phyloP scores from a whole-genome alignment of 2,888 invertebrate species.

The Lordiphosa fenestrarum region DNA sequence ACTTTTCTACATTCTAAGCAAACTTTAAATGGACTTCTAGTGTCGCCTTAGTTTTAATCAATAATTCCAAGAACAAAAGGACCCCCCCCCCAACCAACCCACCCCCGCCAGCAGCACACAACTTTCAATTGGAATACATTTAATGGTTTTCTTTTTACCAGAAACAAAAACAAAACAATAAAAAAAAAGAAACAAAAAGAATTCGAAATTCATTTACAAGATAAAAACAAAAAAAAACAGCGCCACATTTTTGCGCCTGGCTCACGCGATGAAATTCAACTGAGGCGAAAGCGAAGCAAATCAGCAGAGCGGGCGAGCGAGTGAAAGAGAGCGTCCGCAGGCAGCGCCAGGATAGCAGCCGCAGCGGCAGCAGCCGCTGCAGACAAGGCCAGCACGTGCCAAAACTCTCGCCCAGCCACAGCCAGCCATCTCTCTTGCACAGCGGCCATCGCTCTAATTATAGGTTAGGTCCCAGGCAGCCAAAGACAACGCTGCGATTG shows the following conservation, averaged over 20 bases:
- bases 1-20: too few relatives aligned
- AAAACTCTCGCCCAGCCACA: constrained; percentile 16
- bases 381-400: constrained; percentile 27
- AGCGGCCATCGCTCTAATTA: constrained; percentile 79
- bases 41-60: too few relatives aligned
- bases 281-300: constrained; percentile 12
- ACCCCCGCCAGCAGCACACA: constrained; percentile 4
- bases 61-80: constrained; percentile 26
- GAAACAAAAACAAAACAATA: constrained; percentile 14
- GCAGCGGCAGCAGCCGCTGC: constrained; percentile 37
- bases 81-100: too few relatives aligned
- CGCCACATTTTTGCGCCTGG: constrained; percentile 28
- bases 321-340: constrained; percentile 13
- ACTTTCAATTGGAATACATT: constrained; percentile 39
- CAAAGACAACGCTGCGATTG: constrained; percentile 65
- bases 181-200: constrained; percentile 13
- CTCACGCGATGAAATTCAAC: constrained; percentile 42
- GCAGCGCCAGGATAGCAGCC: constrained; percentile 22
- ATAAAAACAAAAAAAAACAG: constrained; percentile 17
- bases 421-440: constrained; percentile 46
- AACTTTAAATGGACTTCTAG: too few relatives aligned
- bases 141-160: constrained; percentile 26
- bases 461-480: constrained; percentile 63
- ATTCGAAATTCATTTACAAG: constrained; percentile 6
- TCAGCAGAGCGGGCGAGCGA: constrained; percentile 6